Evolutionary conservation across 2,797 vertebrate genomes (phyloP).

Genomic region (Anomalospiza imberbis): DNA sequence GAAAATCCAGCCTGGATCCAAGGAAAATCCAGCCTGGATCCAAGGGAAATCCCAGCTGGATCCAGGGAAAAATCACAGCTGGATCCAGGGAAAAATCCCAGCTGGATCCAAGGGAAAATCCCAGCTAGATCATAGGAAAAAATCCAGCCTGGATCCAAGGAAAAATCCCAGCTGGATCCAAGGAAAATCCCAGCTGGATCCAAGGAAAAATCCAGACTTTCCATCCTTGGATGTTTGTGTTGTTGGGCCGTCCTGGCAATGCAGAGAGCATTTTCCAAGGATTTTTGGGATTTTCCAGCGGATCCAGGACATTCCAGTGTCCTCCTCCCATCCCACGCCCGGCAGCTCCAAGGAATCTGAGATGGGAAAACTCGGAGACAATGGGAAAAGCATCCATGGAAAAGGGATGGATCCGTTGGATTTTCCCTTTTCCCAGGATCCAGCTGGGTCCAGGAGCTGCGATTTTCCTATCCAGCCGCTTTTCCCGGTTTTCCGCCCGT

Average conservation of each 20-base stretch:
- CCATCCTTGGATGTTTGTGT: background rate
- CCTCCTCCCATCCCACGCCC: background rate
- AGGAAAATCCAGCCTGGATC: background rate
- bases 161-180: background rate
- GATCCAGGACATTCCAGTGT: background rate
- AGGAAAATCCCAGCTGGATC: no score
- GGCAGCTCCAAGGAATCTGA: background rate
- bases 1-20: background rate
- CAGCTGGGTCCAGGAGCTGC: fast-evolving
- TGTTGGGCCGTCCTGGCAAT: no score
- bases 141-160: no score
- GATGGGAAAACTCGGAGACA: no score
- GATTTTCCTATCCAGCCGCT: fast-evolving
- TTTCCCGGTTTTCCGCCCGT: background rate
- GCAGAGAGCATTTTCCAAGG: fast-evolving
- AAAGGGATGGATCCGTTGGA: background rate
- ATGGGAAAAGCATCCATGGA: background rate
- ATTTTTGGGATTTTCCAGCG: background rate
- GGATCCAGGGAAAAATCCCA: background rate
- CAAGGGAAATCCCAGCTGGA: background rate
- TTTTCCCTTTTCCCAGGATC: no score
- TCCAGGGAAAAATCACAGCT: background rate
- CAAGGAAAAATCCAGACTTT: background rate
- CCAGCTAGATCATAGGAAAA: no score
- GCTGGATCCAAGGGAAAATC: background rate